These are phyloP conservation scores for Campoplex capitator DNA, from an alignment of 2,888 invertebrate genomes.

Conservation along the genomic window DNA sequence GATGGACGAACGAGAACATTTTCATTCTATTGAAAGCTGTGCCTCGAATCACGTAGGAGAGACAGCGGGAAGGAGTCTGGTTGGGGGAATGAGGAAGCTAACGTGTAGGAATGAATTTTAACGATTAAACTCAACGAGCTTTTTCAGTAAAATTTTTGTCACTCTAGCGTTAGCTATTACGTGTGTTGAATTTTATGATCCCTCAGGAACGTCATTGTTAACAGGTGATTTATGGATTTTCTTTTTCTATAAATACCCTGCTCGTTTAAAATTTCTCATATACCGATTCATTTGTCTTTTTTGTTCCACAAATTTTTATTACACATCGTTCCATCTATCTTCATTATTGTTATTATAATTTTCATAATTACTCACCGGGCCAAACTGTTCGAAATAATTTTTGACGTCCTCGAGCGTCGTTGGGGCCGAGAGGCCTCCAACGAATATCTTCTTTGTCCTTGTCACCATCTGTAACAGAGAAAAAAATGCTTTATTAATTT, in stretches of 20 bases:
- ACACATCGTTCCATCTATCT: neutral
- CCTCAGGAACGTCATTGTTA: conserved; percentile 15
- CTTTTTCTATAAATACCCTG: neutral
- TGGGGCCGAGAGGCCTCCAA: conserved; percentile 99
- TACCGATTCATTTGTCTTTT: conserved; percentile 6
- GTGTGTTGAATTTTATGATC: conserved; percentile 51
- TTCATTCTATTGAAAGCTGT: conserved; percentile 51
- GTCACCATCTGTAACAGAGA: conserved; percentile 96
- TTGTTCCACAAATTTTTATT: neutral
- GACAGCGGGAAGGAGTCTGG: conserved; percentile 17
- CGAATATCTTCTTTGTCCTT: conserved; percentile 99
- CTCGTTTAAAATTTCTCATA: conserved; percentile 8
- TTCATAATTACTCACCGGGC: conserved; percentile 93
- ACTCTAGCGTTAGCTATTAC: conserved; percentile 42
- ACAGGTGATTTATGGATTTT: conserved; percentile 14
- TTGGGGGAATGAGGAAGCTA: conserved; percentile 25
- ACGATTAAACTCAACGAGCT: conserved; percentile 59
- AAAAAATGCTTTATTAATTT: neutral
- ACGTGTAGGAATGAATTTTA: conserved; percentile 65
- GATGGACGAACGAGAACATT: conserved; percentile 37
- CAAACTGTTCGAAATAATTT: conserved; percentile 99
- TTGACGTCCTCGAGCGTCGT: conserved; percentile 99
- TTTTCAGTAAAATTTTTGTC: conserved; percentile 50
- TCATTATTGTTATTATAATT: too few relatives aligned
- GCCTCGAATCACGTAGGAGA: conserved; percentile 33